Base-by-base conservation (phyloP, 2,113 vertebrate species). In the human region DNA sequence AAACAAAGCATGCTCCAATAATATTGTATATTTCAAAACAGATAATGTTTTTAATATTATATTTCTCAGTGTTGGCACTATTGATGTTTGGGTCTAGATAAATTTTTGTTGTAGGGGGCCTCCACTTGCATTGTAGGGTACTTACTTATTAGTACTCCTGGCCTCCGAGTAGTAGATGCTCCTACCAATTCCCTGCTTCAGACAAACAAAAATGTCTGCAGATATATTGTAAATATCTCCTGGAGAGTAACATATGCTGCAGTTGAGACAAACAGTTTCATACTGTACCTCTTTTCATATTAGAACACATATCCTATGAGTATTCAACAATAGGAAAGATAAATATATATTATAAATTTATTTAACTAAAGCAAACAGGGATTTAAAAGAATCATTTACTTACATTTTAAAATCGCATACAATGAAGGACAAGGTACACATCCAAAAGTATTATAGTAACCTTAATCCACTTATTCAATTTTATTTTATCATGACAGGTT, bases 141-240 rank as follows among this genome's bases (percentile, higher is more conserved):
- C 84, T 92, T 89, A 76, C 1, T 30, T 64, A 32, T 14, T 38
- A 38, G 0, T 1, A 86, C 0, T 1, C 12, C 3, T 82, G 32
- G 5, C 4, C 11, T 45, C 1, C 12, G 68, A 4, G 1, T 43
- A 5, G 17, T n/a, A 32, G 1, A 43, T 80, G 6, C 6, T 35
- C 38, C 9, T n/a, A 17, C 1, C 18, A 70, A 17, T 13, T 4
- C 27, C 16, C 6, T 57, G 40, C 3, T 32, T 57, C 40, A 38
- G 11, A 80, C 14, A 80, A 68, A 2, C 11, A 35, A 92, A 96
- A 83, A 80, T 50, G 3, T 55, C 11, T 84, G 35, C 8, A 9
- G 30, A 27, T 43, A 23, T 43, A 76, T 16, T 40, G 5, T 35
- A 61, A 32, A 40, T 76, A 20, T 20, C 2, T 8, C 3, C 20